Conservation (phyloP, 2,888 invertebrate species). For the Coronaproctus castanopsis region DNA sequence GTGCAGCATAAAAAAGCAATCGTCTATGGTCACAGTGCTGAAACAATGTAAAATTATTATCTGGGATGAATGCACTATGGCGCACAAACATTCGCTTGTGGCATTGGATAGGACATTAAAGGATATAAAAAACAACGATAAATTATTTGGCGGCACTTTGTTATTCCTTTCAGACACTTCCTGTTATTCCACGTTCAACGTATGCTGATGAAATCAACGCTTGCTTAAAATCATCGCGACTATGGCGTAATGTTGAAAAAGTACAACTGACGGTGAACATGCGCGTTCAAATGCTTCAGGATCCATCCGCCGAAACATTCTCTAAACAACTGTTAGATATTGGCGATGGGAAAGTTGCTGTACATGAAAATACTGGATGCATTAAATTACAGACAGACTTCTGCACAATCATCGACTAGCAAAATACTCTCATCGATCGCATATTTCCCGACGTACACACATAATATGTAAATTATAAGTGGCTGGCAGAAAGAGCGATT, state of each 20-base stretch:
- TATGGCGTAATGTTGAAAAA: constrained; percentile 15
- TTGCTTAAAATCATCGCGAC: constrained; percentile 1
- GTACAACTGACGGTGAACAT: constrained; percentile 21
- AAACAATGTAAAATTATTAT: constrained; percentile 4
- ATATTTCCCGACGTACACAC: constrained; percentile 3
- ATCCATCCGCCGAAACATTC: constrained; percentile 21
- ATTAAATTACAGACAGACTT: neutral
- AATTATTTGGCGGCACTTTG: constrained; percentile 1
- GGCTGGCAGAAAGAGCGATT: constrained; percentile 12
- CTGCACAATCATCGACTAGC: neutral
- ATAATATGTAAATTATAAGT: constrained; percentile 5
- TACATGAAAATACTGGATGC: constrained; percentile 6
- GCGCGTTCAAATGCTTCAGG: constrained; percentile 21
- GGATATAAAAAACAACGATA: neutral
- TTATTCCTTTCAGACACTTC: neutral
- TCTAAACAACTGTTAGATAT: constrained; percentile 21
- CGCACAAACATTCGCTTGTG: constrained; percentile 1
- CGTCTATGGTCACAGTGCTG: constrained; percentile 5
- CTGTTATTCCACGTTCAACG: neutral
- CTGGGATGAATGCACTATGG: constrained; percentile 11
- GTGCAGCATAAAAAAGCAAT: constrained; percentile 5
- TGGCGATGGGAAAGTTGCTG: constrained; percentile 20
- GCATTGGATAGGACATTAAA: constrained; percentile 2
- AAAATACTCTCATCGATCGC: constrained; percentile 1
- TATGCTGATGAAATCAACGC: constrained; percentile 4